Evolutionary conservation across 2,797 vertebrate species (phyloP).

Genomic region (Apogon hyalosoma): DNA sequence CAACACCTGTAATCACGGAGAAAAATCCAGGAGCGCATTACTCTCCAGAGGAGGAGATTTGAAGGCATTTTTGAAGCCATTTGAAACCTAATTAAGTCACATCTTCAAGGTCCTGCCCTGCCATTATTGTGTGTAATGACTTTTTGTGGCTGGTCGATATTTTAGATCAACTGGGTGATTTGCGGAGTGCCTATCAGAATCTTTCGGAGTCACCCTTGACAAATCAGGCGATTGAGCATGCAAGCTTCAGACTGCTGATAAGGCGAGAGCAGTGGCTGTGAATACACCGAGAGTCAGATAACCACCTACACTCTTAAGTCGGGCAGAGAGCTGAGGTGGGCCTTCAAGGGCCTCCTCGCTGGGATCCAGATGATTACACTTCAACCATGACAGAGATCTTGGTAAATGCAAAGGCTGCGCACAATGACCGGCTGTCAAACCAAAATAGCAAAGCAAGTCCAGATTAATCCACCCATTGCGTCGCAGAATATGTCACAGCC

Average conservation of each 20-base stretch:
- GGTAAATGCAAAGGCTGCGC: constrained; percentile 10
- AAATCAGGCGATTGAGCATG: constrained; percentile 85
- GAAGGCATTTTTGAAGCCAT: constrained; percentile 80
- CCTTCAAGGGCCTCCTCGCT: constrained; percentile 35
- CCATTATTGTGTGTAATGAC: constrained; percentile 89
- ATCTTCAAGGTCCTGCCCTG: constrained; percentile 84
- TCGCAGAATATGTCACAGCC: constrained; percentile 7
- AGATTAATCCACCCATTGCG: constrained; percentile 13
- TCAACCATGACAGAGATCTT: constrained; percentile 13
- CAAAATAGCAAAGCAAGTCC: constrained; percentile 11
- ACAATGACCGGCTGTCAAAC: constrained; percentile 24
- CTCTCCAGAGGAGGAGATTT: constrained; percentile 70
- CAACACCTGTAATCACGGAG: constrained; percentile 64
- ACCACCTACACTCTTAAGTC: constrained; percentile 60
- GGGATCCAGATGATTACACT: constrained; percentile 39
- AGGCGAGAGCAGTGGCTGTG: constrained; percentile 73
- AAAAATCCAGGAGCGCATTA: constrained; percentile 59
- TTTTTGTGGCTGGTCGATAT: constrained; percentile 87
- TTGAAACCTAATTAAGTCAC: constrained; percentile 88
- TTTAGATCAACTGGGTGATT: constrained; percentile 90
- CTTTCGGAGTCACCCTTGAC: constrained; percentile 86
- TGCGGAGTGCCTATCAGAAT: constrained; percentile 86
- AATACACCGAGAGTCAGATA: constrained; percentile 70
- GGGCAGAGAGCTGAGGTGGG: constrained; percentile 46
- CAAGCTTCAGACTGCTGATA: constrained; percentile 85